Base-by-base conservation (phyloP, 2,888 invertebrate species). In the Conistra vaccinii region DNA sequence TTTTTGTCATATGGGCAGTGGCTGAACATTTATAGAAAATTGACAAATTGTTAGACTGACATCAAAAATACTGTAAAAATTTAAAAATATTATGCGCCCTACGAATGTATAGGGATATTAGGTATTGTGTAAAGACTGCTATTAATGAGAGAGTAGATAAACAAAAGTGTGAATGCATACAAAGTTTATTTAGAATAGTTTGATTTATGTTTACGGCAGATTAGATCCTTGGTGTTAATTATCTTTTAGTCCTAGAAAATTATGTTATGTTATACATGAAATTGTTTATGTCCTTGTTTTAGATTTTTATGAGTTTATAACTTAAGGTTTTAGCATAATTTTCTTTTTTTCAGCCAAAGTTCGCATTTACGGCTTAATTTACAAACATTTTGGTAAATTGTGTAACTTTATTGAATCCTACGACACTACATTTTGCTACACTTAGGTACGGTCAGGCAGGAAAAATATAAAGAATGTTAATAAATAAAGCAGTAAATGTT, bases 281-380 rank as follows among this genome's bases (percentile, higher is more conserved):
- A 95, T 94, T 94, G 94, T 96, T 95, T 95, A 94, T 93, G 90
- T 90, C 87, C 89, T 94, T 94, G 94, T 95, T 95, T 94, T 93
- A 94, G 93, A 92, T 92, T 93, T 80, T 92, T 93, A 92, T 90
- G 90, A 93, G 93, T 94, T 93, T 94, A 93, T 93, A 89, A 87
- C 87, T 90, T 91, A 89, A 89, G 90, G 88, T 23, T 82, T 73
- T 90, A 89, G 88, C 86, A 85, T 87, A 87, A 82, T 86, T 80
- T 83, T 76, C 72, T 32, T 71, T 89, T 90, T 80, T 86, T 89
- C 91, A 92, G 92, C 95, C 95, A 95, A 95, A 95, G 94, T 88
- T 91, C 82, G 84, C 85, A 84, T 83, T 86, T 84, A 85, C 77
- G 66, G 80, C 74, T 78, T 83, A 81, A 85, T 84, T 85, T 84